Percentiles rank a stretch among this genome's conserved stretches.
These are phyloP conservation scores for Hippoglossus hippoglossus DNA, from an alignment of 2,797 vertebrate species.

Conservation along the genomic window DNA sequence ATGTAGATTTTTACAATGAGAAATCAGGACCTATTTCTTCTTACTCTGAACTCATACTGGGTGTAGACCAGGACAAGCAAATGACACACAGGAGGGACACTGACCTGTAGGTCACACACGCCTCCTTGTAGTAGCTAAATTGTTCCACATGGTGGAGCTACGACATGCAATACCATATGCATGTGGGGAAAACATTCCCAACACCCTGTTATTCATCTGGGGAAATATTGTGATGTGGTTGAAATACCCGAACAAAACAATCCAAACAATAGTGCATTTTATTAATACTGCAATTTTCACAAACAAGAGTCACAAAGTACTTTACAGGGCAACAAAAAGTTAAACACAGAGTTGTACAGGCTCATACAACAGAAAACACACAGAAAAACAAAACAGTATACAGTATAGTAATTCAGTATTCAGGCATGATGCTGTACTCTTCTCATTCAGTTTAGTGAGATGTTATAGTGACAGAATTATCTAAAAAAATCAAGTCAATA, in stretches of 20 bases:
- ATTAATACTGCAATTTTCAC: too few relatives aligned
- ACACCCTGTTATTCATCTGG: not conserved
- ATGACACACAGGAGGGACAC: too few relatives aligned
- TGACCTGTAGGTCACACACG: not conserved
- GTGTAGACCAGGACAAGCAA: not conserved
- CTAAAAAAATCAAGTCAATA: too few relatives aligned
- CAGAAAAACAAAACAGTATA: too few relatives aligned
- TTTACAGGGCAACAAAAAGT: too few relatives aligned
- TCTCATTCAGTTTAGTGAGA: not conserved
- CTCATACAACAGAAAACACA: too few relatives aligned
- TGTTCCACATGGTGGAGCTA: constrained; percentile 30
- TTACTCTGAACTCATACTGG: not conserved
- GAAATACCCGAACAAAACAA: not conserved
- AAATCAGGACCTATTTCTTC: not conserved
- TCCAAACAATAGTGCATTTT: too few relatives aligned
- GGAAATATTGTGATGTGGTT: not conserved
- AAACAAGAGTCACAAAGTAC: too few relatives aligned
- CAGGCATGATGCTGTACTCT: not conserved
- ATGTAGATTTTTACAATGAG: not conserved
- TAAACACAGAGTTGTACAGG: too few relatives aligned
- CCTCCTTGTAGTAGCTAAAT: constrained; percentile 13
- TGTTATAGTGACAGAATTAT: too few relatives aligned
- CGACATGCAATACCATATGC: not conserved
- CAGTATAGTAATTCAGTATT: too few relatives aligned
- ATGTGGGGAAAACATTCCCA: not conserved